These are phyloP conservation scores for Cheilosia variabilis DNA, from an alignment of 2,888 invertebrate species.

Conservation along the genomic window DNA sequence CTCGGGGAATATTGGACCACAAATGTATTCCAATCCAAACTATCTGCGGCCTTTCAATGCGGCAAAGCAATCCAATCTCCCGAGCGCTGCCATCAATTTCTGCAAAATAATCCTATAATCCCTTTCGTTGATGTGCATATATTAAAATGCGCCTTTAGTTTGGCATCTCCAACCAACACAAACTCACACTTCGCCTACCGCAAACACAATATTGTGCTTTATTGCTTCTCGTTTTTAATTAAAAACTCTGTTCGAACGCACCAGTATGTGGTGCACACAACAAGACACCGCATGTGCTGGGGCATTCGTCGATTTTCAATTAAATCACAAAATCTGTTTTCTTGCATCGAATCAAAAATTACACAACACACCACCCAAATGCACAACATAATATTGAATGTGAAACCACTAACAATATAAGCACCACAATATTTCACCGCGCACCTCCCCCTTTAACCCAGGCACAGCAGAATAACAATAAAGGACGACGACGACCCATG, in stretches of 20 bases:
- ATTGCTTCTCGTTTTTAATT: slow-evolving; percentile 68
- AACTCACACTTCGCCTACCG: neutral
- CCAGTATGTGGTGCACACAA: neutral
- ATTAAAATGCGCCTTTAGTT: slow-evolving; percentile 25
- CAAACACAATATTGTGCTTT: slow-evolving; percentile 43
- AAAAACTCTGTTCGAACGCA: slow-evolving; percentile 36
- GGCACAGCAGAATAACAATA: slow-evolving; percentile 38
- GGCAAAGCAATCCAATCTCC: slow-evolving; percentile 2
- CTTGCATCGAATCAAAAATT: slow-evolving; percentile 68
- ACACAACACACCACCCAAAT: slow-evolving; percentile 49
- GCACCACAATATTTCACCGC: slow-evolving; percentile 38
- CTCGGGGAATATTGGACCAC: no score
- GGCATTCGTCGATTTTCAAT: slow-evolving; percentile 58
- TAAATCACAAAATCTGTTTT: slow-evolving; percentile 63
- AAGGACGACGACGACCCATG: slow-evolving; percentile 40
- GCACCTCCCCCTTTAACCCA: slow-evolving; percentile 37
- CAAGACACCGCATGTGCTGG: neutral
- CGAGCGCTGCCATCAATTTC: slow-evolving; percentile 4
- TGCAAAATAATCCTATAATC: slow-evolving; percentile 26
- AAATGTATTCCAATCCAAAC: no score
- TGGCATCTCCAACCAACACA: slow-evolving; percentile 23
- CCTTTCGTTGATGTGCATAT: neutral
- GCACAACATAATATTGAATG: slow-evolving; percentile 24
- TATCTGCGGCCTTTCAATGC: no score
- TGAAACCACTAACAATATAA: slow-evolving; percentile 1